Conservation (phyloP, 1,140 invertebrate genomes). For the Magallana angulata region DNA sequence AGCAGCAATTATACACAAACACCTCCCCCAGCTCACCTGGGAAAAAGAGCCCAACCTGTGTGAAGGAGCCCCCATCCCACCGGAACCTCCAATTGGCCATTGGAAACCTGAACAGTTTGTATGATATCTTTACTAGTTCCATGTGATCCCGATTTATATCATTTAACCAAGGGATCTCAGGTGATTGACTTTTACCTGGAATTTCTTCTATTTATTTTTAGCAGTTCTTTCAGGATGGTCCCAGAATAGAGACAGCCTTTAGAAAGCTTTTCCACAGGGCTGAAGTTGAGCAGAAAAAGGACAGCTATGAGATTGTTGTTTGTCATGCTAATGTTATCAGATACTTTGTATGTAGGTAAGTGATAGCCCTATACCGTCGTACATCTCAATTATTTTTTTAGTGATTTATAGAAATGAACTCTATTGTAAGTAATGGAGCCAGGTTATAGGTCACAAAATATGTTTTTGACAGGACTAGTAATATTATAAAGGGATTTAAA, state of each 20-base stretch:
- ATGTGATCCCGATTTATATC: not conserved
- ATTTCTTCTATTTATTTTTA: constrained; percentile 56
- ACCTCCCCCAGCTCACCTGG: constrained; percentile 79
- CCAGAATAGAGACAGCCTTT: constrained; percentile 97
- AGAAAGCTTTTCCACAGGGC: constrained; percentile 96
- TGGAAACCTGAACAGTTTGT: constrained; percentile 92
- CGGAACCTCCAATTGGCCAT: constrained; percentile 91
- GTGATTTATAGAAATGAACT: too few species aligned
- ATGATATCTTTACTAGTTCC: constrained; percentile 65
- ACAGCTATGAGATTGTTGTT: constrained; percentile 95
- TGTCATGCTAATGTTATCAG: constrained; percentile 99
- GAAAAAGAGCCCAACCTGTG: constrained; percentile 88
- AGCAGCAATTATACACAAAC: constrained; percentile 88
- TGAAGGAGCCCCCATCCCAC: constrained; percentile 93
- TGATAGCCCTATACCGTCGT: not conserved
- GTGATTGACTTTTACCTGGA: not conserved
- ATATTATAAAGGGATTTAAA: too few species aligned
- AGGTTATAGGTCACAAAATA: too few species aligned
- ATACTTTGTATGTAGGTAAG: constrained; percentile 96
- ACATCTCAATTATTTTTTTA: too few species aligned
- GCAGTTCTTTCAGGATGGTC: constrained; percentile 96
- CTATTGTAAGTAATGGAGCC: too few species aligned
- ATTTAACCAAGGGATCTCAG: too few species aligned
- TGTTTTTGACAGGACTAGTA: too few species aligned
- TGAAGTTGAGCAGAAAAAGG: constrained; percentile 87